Conservation (phyloP, 30 jellyfish, hydroid and myxozoan genomes). For the Turritopsis dohrnii region DNA sequence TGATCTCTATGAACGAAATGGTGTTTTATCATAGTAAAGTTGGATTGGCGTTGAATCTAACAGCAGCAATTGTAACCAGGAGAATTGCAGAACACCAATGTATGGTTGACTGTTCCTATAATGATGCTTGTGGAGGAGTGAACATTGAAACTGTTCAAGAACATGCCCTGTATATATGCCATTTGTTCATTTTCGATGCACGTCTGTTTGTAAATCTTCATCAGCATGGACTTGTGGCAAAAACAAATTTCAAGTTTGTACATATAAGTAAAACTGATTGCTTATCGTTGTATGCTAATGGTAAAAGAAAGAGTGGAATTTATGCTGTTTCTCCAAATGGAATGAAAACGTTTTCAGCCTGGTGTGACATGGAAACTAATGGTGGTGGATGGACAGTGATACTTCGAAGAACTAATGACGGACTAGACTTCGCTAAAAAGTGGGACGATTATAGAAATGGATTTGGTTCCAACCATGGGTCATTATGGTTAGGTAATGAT, state of each 20-base stretch:
- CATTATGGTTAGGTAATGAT: not conserved
- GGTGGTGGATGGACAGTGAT: constrained; percentile 98
- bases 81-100: not conserved
- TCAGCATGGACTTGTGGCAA: not conserved
- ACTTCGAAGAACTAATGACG: not conserved
- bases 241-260: not conserved
- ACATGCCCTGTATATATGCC: not conserved
- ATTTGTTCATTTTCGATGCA: not conserved
- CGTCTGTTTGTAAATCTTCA: not conserved
- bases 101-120: not conserved
- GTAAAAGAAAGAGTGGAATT: constrained; percentile 32
- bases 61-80: not conserved
- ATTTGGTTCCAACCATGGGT: not conserved
- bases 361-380: constrained; percentile 79
- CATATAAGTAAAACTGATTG: not conserved
- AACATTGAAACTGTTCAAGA: not conserved
- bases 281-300: not conserved
- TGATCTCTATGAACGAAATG: too few species aligned
- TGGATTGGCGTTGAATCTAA: not conserved
- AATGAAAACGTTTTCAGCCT: constrained; percentile 35
- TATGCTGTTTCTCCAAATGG: constrained; percentile 40
- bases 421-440: not conserved
- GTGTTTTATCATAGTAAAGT: not conserved
- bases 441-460: not conserved
- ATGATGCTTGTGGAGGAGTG: not conserved